These are phyloP conservation scores for Coecobrya sp. DNA, from an alignment of 2,888 invertebrate species.

Conservation along the genomic window DNA sequence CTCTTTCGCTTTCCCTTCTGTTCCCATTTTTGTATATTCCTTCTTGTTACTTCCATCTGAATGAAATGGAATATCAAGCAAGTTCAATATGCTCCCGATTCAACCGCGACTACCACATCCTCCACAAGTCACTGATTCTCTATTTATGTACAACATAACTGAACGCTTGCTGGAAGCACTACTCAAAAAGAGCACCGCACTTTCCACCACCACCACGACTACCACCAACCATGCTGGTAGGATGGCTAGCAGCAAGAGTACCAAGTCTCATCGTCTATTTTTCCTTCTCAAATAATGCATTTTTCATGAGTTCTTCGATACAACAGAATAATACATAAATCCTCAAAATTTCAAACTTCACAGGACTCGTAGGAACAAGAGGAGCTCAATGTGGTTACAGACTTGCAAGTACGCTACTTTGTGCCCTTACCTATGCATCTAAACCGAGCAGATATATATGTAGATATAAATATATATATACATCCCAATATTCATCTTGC, in stretches of 20 bases:
- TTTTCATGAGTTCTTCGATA: slow-evolving; percentile 83
- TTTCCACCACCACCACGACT: not conserved
- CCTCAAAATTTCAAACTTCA: slow-evolving; percentile 72
- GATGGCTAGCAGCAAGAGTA: not conserved
- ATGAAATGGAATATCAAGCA: slow-evolving; percentile 69
- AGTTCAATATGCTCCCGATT: slow-evolving; percentile 74
- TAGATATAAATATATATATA: too few relatives aligned
- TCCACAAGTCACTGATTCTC: slow-evolving; percentile 49
- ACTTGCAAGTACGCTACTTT: not conserved
- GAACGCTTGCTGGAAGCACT: slow-evolving; percentile 26
- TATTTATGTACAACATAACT: slow-evolving; percentile 57
- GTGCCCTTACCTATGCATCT: not conserved
- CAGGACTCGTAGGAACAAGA: not conserved
- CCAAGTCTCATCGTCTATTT: slow-evolving; percentile 44
- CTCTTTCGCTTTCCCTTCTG: slow-evolving; percentile 36
- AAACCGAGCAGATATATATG: not conserved
- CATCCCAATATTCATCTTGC: not conserved
- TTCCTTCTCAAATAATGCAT: slow-evolving; percentile 74
- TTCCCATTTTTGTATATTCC: not conserved
- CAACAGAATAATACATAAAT: slow-evolving; percentile 81
- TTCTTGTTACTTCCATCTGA: slow-evolving; percentile 24
- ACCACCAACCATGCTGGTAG: not conserved
- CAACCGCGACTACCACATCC: slow-evolving; percentile 43
- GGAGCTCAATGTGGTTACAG: not conserved
- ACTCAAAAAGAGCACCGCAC: slow-evolving; percentile 23